A percentile compares a stretch with the other conserved stretches of the same genome.
Conservation (phyloP, 2,797 vertebrate genomes). For the Spinus pinus region DNA sequence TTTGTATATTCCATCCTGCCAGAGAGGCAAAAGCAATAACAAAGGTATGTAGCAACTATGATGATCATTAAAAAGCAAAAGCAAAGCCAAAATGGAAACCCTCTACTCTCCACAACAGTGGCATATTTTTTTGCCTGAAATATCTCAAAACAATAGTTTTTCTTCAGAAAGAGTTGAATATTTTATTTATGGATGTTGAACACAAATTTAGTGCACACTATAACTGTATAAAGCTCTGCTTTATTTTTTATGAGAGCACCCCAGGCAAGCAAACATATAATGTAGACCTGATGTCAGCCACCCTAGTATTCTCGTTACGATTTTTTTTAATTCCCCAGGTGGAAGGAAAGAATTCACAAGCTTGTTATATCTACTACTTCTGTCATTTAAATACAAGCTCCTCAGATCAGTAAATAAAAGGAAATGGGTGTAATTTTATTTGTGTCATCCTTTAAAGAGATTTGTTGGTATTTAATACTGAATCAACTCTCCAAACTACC, state of each 20-base stretch:
- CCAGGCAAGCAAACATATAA: slow-evolving; percentile 54
- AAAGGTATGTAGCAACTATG: background rate
- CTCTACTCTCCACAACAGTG: background rate
- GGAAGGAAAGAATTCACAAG: slow-evolving; percentile 35
- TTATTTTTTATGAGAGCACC: slow-evolving; percentile 68
- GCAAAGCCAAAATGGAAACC: background rate
- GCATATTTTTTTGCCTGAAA: background rate
- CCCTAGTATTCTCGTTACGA: slow-evolving; percentile 43
- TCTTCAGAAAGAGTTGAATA: slow-evolving; percentile 48
- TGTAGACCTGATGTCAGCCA: slow-evolving; percentile 60
- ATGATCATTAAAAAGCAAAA: background rate
- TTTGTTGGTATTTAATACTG: background rate
- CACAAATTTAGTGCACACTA: slow-evolving; percentile 41
- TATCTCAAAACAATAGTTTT: slow-evolving; percentile 47
- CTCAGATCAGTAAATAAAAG: slow-evolving; percentile 1
- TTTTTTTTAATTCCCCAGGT: slow-evolving; percentile 1
- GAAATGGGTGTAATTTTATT: slow-evolving; percentile 8
- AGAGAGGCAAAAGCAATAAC: background rate
- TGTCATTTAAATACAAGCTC: slow-evolving; percentile 54
- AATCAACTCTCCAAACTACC: slow-evolving; percentile 14
- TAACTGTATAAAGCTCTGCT: slow-evolving; percentile 55
- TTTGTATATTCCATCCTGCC: background rate
- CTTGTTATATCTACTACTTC: background rate
- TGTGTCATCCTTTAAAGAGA: slow-evolving; percentile 27
- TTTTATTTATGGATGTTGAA: slow-evolving; percentile 58